Percentiles rank a stretch among this genome's conserved stretches.
Conservation (phyloP, 92 coral and sea anemone genomes). For the Epizoanthus fatuus region DNA sequence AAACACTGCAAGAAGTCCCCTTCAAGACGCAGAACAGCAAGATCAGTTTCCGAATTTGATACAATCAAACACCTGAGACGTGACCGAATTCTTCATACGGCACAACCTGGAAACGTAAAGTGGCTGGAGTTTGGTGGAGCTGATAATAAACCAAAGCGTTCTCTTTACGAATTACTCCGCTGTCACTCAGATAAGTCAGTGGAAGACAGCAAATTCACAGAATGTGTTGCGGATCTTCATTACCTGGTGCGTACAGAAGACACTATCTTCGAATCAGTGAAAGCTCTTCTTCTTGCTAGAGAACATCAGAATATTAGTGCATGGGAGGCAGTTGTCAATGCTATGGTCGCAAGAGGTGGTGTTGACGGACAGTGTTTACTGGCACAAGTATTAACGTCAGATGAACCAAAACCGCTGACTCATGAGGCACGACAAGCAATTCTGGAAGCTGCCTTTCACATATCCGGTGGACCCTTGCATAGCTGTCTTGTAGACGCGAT, state of each 20-base stretch:
- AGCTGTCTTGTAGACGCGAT: constrained; percentile 77
- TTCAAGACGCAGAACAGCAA: too few relatives aligned
- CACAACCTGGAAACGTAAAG: constrained; percentile 68
- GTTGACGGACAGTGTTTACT: constrained; percentile 73
- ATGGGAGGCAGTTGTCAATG: constrained; percentile 79
- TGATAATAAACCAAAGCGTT: constrained; percentile 63
- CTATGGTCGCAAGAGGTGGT: constrained; percentile 78
- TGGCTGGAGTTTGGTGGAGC: constrained; percentile 81
- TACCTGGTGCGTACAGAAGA: constrained; percentile 70
- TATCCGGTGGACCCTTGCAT: constrained; percentile 89
- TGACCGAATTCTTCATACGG: too few relatives aligned
- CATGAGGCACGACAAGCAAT: constrained; percentile 79
- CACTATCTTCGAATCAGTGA: constrained; percentile 43
- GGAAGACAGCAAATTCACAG: constrained; percentile 74
- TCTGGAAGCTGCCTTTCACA: constrained; percentile 74
- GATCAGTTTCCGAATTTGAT: too few relatives aligned
- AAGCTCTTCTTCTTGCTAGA: constrained; percentile 56
- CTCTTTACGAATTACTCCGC: constrained; percentile 84
- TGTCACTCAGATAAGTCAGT: constrained; percentile 81
- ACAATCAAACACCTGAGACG: too few relatives aligned
- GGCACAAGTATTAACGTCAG: constrained; percentile 69
- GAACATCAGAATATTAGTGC: constrained; percentile 85
- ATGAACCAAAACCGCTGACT: constrained; percentile 77
- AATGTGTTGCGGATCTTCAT: constrained; percentile 83
- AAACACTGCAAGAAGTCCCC: too few relatives aligned